Evolutionary conservation across 2,113 vertebrate species (phyloP).

Genomic region (Calypte anna): DNA sequence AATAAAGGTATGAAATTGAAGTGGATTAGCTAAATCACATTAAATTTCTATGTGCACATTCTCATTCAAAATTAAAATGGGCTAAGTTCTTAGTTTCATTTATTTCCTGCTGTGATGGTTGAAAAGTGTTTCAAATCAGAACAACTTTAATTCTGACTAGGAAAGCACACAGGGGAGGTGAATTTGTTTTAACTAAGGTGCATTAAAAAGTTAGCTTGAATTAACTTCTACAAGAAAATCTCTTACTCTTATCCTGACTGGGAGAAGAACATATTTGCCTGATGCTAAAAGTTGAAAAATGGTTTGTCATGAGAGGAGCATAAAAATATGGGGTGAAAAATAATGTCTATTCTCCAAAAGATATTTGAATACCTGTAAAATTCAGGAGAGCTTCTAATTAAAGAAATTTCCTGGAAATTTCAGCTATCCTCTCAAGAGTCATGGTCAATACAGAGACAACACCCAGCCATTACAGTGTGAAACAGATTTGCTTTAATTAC

Average conservation of each 20-base stretch:
- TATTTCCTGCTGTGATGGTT: not conserved
- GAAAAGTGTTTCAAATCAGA: not conserved
- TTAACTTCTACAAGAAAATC: not conserved
- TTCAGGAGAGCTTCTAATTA: slow-evolving; percentile 6
- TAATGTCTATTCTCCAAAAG: not conserved
- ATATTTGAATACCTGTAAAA: not conserved
- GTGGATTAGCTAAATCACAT: not conserved
- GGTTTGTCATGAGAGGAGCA: not conserved
- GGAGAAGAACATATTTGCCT: not conserved
- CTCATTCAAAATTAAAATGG: slow-evolving; percentile 11
- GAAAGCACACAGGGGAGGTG: not conserved
- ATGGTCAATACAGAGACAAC: not conserved
- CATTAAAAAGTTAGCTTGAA: not conserved
- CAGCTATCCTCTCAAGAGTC: not conserved
- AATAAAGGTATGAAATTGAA: not conserved
- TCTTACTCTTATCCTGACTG: not conserved
- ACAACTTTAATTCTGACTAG: not conserved
- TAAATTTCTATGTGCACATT: not conserved
- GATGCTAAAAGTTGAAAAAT: not conserved
- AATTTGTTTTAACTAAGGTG: not conserved
- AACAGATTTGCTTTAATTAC: slow-evolving; percentile 6
- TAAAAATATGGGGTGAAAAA: not conserved
- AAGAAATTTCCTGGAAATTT: slow-evolving; percentile 13
- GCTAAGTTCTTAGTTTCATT: not conserved
- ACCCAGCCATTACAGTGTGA: not conserved